phyloP scores from a whole-genome alignment of 2,888 invertebrate genomes.

The Epiblema foenella region DNA sequence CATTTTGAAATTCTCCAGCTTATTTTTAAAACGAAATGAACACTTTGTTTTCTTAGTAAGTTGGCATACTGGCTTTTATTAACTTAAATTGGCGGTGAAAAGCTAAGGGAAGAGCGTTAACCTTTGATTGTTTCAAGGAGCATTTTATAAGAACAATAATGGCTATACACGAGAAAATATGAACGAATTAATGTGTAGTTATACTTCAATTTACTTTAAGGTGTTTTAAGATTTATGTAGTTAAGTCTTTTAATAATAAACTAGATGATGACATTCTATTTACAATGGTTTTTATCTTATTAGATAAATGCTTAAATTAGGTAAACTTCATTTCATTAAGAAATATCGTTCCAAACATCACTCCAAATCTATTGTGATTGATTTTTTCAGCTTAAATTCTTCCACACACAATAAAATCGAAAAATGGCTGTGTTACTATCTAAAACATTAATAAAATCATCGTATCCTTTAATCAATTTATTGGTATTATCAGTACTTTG shows the following conservation, averaged over 20 bases:
- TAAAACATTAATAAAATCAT: too few species aligned
- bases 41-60: conserved; percentile 32
- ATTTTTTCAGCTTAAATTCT: too few species aligned
- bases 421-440: too few species aligned
- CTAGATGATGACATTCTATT: too few species aligned
- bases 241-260: neutral
- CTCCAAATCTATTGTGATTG: too few species aligned
- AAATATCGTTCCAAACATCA: too few species aligned
- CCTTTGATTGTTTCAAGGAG: conserved; percentile 14
- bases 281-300: too few species aligned
- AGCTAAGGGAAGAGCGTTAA: conserved; percentile 9
- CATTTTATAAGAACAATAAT: conserved; percentile 19
- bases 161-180: neutral
- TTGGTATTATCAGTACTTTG: too few species aligned
- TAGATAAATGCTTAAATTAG: too few species aligned
- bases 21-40: conserved; percentile 37
- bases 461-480: too few species aligned
- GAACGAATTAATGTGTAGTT: conserved; percentile 4
- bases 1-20: conserved; percentile 33
- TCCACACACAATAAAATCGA: too few species aligned
- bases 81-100: conserved; percentile 18
- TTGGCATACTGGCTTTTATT: conserved; percentile 25
- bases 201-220: conserved; percentile 3
- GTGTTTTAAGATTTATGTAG: conserved; percentile 6
- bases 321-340: too few species aligned